Percentiles rank a stretch among this genome's conserved stretches.
Evolutionary conservation across 2,797 vertebrate species (phyloP).

Genomic region (Pterois miles): DNA sequence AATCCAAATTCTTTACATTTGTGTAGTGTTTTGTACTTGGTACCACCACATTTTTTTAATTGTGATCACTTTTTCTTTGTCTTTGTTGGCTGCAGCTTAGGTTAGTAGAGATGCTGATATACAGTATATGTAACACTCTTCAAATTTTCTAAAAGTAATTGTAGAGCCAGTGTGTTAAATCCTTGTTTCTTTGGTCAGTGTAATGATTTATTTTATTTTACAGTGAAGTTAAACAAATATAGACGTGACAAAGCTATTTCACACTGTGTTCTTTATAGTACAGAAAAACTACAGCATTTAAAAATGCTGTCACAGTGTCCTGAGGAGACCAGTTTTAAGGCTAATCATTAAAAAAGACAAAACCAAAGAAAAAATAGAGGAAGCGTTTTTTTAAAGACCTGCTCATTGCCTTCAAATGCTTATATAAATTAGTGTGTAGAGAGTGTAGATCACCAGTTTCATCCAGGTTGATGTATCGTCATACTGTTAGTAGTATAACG

Average conservation of each 20-base stretch:
- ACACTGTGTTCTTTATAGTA: neutral
- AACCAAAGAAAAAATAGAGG: neutral
- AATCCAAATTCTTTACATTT: neutral
- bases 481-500: accelerated
- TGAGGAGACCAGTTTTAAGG: neutral
- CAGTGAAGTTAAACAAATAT: neutral
- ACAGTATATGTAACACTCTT: neutral
- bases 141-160: neutral
- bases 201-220: neutral
- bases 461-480: too few species aligned
- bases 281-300: neutral
- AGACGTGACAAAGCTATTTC: neutral
- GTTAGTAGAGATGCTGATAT: neutral
- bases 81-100: neutral
- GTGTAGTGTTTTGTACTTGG: neutral
- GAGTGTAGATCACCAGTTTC: too few species aligned
- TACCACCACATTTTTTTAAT: neutral
- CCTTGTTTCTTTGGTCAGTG: neutral
- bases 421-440: too few species aligned
- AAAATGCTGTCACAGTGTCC: neutral
- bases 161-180: neutral
- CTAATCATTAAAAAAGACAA: neutral
- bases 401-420: neutral
- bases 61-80: neutral
- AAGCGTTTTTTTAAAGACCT: neutral